These are phyloP conservation scores for Nezara viridula DNA, from an alignment of 2,888 invertebrate genomes.

Conservation along the genomic window DNA sequence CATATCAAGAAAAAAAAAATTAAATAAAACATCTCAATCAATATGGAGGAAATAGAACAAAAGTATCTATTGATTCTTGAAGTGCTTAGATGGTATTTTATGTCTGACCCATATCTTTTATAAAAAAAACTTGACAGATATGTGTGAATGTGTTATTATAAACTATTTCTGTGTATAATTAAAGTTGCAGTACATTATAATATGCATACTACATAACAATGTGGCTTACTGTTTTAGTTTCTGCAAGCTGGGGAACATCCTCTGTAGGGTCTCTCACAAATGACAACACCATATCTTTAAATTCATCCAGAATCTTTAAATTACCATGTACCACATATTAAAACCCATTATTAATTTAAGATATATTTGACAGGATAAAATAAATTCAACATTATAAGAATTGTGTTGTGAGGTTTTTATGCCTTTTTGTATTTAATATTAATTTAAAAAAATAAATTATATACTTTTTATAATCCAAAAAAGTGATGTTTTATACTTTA, in stretches of 20 bases:
- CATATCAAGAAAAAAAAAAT: no score
- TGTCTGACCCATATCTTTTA: neutral
- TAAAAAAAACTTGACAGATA: neutral
- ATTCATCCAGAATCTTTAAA: neutral
- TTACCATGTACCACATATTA: no score
- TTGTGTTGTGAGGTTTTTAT: neutral
- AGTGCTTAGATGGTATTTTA: no score
- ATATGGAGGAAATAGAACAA: no score
- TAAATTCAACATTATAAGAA: neutral
- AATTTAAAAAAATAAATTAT: neutral
- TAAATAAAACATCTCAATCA: no score
- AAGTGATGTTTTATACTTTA: neutral
- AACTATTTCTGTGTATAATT: neutral
- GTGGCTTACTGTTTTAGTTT: slow-evolving; percentile 60
- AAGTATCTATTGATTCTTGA: no score
- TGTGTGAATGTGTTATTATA: neutral
- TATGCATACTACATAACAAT: neutral
- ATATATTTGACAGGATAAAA: neutral
- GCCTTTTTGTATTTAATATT: neutral
- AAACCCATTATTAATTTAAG: neutral
- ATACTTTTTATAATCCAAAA: neutral
- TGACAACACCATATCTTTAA: neutral
- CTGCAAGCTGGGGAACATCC: slow-evolving; percentile 37
- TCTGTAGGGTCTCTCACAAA: slow-evolving; percentile 37
- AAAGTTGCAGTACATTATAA: neutral